These are phyloP conservation scores for Plagiodera versicolora DNA, from an alignment of 2,888 invertebrate genomes.

Conservation along the genomic window DNA sequence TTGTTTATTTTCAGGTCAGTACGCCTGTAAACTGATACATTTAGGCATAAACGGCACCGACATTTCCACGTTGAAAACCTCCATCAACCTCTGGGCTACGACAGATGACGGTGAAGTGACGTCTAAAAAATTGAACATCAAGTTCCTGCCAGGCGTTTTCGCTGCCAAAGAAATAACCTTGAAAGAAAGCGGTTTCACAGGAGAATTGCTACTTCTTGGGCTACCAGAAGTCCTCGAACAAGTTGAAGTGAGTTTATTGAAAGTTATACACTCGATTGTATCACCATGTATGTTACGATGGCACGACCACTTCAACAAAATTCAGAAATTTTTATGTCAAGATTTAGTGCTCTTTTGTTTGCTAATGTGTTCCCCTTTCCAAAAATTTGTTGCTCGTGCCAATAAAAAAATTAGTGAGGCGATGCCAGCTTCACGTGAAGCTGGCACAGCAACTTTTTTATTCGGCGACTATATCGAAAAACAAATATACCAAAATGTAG, in stretches of 20 bases:
- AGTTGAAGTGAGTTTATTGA: conserved; percentile 56
- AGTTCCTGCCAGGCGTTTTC: conserved; percentile 50
- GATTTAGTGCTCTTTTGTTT: no score
- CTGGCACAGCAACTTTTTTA: no score
- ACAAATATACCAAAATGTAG: no score
- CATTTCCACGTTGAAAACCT: conserved; percentile 44
- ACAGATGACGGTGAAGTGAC: conserved; percentile 41
- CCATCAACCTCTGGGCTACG: conserved; percentile 47
- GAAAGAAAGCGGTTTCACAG: conserved; percentile 35
- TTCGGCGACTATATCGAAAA: no score
- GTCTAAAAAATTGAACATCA: conserved; percentile 42
- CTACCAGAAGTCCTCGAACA: conserved; percentile 61
- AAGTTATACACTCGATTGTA: no score
- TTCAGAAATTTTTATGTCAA: no score
- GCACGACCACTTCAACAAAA: no score
- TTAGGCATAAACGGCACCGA: conserved; percentile 38
- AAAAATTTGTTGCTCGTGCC: no score
- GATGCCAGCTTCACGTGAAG: no score
- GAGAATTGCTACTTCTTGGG: conserved; percentile 57
- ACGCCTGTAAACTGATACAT: conserved; percentile 49
- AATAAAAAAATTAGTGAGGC: no score
- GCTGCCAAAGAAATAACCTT: conserved; percentile 40
- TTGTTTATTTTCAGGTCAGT: conserved; percentile 43
- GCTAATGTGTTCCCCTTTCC: no score
- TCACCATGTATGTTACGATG: no score